Evolutionary conservation across 2,113 vertebrate genomes (phyloP), one percentile per base, ranked within the genome.

Genomic region (Atractosteus spatula): DNA sequence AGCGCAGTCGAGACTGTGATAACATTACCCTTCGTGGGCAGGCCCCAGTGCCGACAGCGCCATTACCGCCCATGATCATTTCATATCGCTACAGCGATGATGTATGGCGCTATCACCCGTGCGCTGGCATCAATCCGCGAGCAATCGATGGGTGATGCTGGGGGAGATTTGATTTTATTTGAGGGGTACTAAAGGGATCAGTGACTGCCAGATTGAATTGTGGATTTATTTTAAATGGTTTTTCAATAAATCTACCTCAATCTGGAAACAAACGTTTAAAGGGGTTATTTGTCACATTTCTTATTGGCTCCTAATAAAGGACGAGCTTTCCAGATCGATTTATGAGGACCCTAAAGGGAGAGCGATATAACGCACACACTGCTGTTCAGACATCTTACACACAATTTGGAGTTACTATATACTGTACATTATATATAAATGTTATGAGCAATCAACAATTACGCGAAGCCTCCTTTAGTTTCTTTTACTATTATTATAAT

Each of bases 251-350:
- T 64, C 29, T 47, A 17, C 16, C 73, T 56, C 66, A 13, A 65
- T 45, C 64, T 72, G 3, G 41, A 3, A 16, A 29, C 14, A 43
- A 45, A 59, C 47, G 8, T 57, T 42, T 61, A 47, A 62, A 66
- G 13, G 3, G 44, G 55, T 42, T 41, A 66, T 16, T 54, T 42
- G 41, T 62, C 47, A 13, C 10, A 8, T 55, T 74, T 67, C 29
- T 67, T 69, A 47, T 69, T 56, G 54, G 45, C 67, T 41, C 16
- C 59, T 63, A 62, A 64, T 69, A 68, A 62, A 62, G 29, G 8
- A 47, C 29, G 4, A 8, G 11, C 16, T 8, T 42, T 45, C 16
- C 29, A 54, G 47, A 43, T 5, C 56, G 17, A 51, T 69, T 4
- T 4, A 14, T 41, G 14, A 10, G 17, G 41, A 42, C 44, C 65